Base-by-base conservation (phyloP, 2,888 invertebrate genomes). In the Eurytoma adleriae region DNA sequence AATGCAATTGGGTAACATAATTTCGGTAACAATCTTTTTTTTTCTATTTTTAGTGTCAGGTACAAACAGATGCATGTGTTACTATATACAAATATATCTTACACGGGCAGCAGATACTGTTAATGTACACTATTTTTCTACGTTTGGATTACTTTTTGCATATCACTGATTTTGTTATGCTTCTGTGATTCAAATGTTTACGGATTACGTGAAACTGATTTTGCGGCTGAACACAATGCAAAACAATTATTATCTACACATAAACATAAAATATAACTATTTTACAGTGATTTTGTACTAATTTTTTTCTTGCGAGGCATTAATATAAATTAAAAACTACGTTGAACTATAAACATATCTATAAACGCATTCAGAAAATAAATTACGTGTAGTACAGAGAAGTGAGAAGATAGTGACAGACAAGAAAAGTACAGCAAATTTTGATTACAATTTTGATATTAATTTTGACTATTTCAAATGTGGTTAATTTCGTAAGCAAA, bases 11-110 rank as follows among this genome's bases (percentile, higher is more conserved):
- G 64, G 30, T 24, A 18, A 56, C 40, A 40, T 14, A 75, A 78
- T 79, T 80, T 75, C 57, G 72, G 66, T 54, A 78, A 71, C 68
- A 52, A 54, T 56, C 48, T 71, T 71, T 61, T 66, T n/a, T 13
- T 61, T 50, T 79, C 7, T n/a, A 13, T 61, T 54, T 50, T 50
- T 40, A 64, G 68, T 61, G 71, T 76, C 76, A 72, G 76, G 72
- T 81, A 79, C 72, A 64, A 74, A 74, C 20, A 69, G 72, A 74
- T 79, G 79, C 69, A 79, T 62, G 24, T 66, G 59, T 69, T 59
- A 76, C 73, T 82, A 82, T 79, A 77, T 82, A 79, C 77, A 77
- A 70, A 70, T 71, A 62, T 50, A 77, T 79, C 68, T 77, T 79
- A 76, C 76, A n/a, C 56, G 69, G 52, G 54, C 72, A 78, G 69